Percentiles rank a stretch among this genome's conserved stretches.
phyloP scores from a whole-genome alignment of 2,888 invertebrate genomes.

The Amphipyra berbera region DNA sequence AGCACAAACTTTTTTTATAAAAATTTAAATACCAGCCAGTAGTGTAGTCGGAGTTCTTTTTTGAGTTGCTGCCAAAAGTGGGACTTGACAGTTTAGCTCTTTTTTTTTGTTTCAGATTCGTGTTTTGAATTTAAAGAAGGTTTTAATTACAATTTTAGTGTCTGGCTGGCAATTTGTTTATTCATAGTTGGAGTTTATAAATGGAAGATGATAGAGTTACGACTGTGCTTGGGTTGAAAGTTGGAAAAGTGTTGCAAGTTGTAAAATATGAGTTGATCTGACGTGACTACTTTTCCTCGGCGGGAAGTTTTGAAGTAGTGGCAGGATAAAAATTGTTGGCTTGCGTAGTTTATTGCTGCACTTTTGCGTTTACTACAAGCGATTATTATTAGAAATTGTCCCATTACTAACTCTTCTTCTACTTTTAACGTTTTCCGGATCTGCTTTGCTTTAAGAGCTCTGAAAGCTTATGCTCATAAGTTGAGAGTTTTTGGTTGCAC shows the following conservation, averaged over 20 bases:
- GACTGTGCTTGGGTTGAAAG: conserved; percentile 32
- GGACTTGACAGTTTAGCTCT: conserved; percentile 41
- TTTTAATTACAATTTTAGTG: conserved; percentile 45
- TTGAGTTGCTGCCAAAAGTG: conserved; percentile 40
- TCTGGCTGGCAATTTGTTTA: conserved; percentile 39
- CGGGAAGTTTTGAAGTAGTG: conserved; percentile 42
- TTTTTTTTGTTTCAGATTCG: conserved; percentile 9
- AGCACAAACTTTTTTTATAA: conserved; percentile 34
- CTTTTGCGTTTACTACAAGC: conserved; percentile 44
- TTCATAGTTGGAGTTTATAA: conserved; percentile 37
- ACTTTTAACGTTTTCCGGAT: conserved; percentile 6
- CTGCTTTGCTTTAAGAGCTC: conserved; percentile 1
- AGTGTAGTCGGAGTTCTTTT: conserved; percentile 31
- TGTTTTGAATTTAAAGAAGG: conserved; percentile 42
- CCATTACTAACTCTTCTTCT: conserved; percentile 35
- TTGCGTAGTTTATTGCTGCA: conserved; percentile 37
- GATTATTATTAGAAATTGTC: conserved; percentile 40
- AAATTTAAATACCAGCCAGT: conserved; percentile 40
- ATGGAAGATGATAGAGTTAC: conserved; percentile 43
- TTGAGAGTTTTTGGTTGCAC: too few species aligned
- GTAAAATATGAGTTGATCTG: conserved; percentile 57
- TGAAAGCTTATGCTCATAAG: too few species aligned
- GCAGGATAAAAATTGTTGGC: conserved; percentile 49
- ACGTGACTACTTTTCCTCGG: conserved; percentile 43
- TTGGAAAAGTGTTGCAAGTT: conserved; percentile 46